Conservation (phyloP, 2,888 invertebrate species). For the Andrena bucephala region DNA sequence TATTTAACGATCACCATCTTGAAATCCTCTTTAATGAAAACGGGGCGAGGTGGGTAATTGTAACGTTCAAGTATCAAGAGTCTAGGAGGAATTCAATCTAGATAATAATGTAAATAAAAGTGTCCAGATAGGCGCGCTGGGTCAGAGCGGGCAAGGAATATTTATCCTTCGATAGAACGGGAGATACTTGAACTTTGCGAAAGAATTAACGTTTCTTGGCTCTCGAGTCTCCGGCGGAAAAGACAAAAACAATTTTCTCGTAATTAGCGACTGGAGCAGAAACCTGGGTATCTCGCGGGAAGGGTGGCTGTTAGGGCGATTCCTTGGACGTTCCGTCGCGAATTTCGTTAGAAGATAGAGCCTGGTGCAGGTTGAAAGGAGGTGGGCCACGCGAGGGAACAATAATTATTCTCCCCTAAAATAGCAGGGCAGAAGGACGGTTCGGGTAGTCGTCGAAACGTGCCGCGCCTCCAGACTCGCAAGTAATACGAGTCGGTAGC, state of each 20-base stretch:
- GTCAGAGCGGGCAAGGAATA: background rate
- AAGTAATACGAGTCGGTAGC: constrained; percentile 56
- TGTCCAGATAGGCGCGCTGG: no score
- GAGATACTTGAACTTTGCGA: background rate
- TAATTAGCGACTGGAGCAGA: constrained; percentile 26
- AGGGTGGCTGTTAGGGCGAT: constrained; percentile 10
- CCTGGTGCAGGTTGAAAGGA: background rate
- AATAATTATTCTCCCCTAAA: constrained; percentile 55
- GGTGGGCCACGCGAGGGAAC: constrained; percentile 22
- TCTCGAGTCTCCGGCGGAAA: background rate
- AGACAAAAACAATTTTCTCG: constrained; percentile 31
- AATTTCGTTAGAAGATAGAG: constrained; percentile 24
- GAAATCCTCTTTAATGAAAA: background rate
- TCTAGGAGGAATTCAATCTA: constrained; percentile 15
- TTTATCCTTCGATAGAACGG: background rate
- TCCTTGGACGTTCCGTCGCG: constrained; percentile 7
- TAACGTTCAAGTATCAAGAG: background rate
- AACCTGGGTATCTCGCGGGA: background rate
- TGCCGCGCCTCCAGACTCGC: constrained; percentile 37
- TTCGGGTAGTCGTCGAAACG: constrained; percentile 39
- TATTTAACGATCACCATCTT: background rate
- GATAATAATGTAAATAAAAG: constrained; percentile 7
- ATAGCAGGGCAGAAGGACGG: constrained; percentile 28
- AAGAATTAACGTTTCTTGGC: no score
- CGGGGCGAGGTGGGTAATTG: background rate